phyloP scores from a whole-genome alignment of 2,797 vertebrate genomes.

The Rhinoraja longicauda region DNA sequence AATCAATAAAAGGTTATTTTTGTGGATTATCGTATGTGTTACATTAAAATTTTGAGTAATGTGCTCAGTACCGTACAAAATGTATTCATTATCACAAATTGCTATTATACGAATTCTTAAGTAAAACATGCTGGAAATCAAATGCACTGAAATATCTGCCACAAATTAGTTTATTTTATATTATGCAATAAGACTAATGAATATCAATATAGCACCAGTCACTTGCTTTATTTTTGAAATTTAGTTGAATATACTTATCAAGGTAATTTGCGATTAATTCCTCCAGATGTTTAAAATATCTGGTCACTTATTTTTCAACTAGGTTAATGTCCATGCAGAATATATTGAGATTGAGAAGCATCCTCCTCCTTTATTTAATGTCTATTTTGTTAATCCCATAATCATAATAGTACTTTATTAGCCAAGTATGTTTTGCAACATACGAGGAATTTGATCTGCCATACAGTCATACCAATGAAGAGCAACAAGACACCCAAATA shows the following conservation, averaged over 20 bases:
- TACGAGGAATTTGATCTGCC: too few species aligned
- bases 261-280: background rate
- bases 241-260: background rate
- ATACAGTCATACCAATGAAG: too few species aligned
- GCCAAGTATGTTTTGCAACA: too few species aligned
- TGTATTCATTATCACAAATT: conserved; percentile 4
- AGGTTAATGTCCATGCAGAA: too few species aligned
- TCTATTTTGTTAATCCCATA: background rate
- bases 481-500: too few species aligned
- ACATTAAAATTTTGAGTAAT: background rate
- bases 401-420: too few species aligned
- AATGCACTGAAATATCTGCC: conserved; percentile 3
- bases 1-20: background rate
- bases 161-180: background rate
- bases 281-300: background rate
- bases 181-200: background rate
- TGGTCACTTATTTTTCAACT: background rate
- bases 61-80: background rate
- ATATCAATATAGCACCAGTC: background rate
- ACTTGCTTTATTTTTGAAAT: background rate
- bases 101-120: background rate
- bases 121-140: background rate
- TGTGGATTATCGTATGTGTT: background rate
- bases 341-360: background rate
- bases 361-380: background rate